A percentile compares a stretch with the other conserved stretches of the same genome.
Conservation (phyloP, 2,113 vertebrate genomes). For the Mionectes macconnelli region DNA sequence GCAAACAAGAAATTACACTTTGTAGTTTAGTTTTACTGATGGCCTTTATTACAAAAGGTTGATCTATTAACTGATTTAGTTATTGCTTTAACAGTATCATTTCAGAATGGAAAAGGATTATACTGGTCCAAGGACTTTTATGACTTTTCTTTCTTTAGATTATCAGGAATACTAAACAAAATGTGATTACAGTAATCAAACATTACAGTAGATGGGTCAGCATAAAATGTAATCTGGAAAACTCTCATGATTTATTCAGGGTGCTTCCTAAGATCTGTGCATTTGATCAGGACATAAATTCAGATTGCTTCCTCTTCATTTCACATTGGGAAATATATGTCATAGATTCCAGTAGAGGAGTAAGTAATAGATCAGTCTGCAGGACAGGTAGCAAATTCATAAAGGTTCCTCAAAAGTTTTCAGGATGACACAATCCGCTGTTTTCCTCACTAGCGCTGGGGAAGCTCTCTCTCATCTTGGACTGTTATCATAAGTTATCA, state of each 20-base stretch:
- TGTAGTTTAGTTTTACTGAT: not conserved
- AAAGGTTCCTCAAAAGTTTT: not conserved
- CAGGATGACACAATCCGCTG: not conserved
- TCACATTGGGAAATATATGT: not conserved
- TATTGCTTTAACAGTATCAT: not conserved
- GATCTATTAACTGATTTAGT: not conserved
- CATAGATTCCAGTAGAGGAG: not conserved
- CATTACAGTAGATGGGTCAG: not conserved
- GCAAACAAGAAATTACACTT: conserved; percentile 13
- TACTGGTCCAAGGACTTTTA: not conserved
- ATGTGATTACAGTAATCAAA: not conserved
- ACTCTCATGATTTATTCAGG: conserved; percentile 22
- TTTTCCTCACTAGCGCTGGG: not conserved
- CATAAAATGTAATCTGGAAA: not conserved
- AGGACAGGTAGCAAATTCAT: not conserved
- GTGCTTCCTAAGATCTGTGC: not conserved
- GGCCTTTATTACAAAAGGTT: not conserved
- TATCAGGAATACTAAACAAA: not conserved
- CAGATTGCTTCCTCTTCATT: not conserved
- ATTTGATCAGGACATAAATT: conserved; percentile 9
- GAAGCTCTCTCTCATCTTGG: not conserved
- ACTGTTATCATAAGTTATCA: not conserved
- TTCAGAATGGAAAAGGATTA: not conserved
- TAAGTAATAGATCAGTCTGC: not conserved
- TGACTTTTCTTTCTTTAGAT: not conserved